Percentiles rank a stretch among this genome's conserved stretches.
Evolutionary conservation across 2,888 invertebrate species (phyloP).

Genomic region (Taenaris catops): DNA sequence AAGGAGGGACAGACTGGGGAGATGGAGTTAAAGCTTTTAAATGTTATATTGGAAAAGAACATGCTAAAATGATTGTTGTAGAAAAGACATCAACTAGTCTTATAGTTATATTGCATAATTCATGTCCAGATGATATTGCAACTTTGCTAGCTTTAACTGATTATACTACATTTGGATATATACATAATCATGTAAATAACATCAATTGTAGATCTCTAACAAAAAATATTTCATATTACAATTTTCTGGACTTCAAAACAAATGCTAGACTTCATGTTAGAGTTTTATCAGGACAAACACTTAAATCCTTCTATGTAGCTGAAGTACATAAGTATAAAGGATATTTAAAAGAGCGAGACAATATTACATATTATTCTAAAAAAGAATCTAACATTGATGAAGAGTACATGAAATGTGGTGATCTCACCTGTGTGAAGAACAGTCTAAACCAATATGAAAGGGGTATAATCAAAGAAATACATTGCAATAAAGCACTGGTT

Average conservation of each 20-base stretch:
- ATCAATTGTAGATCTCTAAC: neutral
- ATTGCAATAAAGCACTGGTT: constrained; percentile 21
- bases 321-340: constrained; percentile 24
- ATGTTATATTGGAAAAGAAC: constrained; percentile 31
- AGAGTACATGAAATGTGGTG: constrained; percentile 22
- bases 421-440: constrained; percentile 22
- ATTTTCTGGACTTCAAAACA: constrained; percentile 20
- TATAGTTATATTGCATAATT: constrained; percentile 30
- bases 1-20: constrained; percentile 20
- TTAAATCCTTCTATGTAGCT: constrained; percentile 30
- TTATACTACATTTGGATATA: constrained; percentile 28
- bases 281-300: constrained; percentile 25
- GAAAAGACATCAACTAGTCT: constrained; percentile 24
- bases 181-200: constrained; percentile 12
- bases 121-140: constrained; percentile 33
- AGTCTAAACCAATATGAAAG: constrained; percentile 27
- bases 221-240: constrained; percentile 21
- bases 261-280: constrained; percentile 27
- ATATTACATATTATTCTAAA: constrained; percentile 19
- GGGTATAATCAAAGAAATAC: constrained; percentile 24
- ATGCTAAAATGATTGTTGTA: constrained; percentile 27
- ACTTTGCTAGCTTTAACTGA: constrained; percentile 32
- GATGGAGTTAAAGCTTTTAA: constrained; percentile 31
- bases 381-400: constrained; percentile 14
- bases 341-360: constrained; percentile 25